phyloP scores from a whole-genome alignment of 1,140 invertebrate genomes.

The Druon quercuslanigerum region DNA sequence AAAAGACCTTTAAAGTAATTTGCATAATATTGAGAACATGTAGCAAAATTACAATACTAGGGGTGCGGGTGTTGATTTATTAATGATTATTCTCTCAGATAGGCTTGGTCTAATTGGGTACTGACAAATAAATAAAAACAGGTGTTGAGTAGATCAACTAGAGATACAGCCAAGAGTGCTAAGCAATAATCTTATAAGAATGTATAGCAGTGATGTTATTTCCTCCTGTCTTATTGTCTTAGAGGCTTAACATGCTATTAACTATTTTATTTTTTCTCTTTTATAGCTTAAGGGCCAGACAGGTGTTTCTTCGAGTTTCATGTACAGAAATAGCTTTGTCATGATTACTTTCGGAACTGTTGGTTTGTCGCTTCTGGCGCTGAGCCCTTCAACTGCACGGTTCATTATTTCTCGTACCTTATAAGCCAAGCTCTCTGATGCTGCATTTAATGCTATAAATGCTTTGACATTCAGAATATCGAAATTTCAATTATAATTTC shows the following conservation, averaged over 20 bases:
- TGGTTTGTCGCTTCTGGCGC: slow-evolving; percentile 29
- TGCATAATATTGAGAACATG: no score
- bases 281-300: slow-evolving; percentile 9
- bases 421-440: slow-evolving; percentile 1
- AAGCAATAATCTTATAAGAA: not conserved
- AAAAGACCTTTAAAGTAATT: no score
- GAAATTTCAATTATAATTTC: no score
- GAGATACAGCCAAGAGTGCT: not conserved
- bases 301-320: slow-evolving; percentile 22
- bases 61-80: no score
- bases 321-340: slow-evolving; percentile 15
- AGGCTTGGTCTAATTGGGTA: not conserved
- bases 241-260: slow-evolving; percentile 42
- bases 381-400: slow-evolving; percentile 7
- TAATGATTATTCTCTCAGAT: no score
- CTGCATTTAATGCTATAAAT: no score
- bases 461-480: no score
- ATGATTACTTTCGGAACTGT: slow-evolving; percentile 26
- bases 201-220: not conserved
- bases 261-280: slow-evolving; percentile 21
- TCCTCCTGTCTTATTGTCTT: slow-evolving; percentile 2
- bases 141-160: not conserved
- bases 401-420: slow-evolving; percentile 23
- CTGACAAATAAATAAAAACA: not conserved
- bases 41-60: no score